Conservation (phyloP, 2,113 vertebrate species). For the Colinus virginianus region DNA sequence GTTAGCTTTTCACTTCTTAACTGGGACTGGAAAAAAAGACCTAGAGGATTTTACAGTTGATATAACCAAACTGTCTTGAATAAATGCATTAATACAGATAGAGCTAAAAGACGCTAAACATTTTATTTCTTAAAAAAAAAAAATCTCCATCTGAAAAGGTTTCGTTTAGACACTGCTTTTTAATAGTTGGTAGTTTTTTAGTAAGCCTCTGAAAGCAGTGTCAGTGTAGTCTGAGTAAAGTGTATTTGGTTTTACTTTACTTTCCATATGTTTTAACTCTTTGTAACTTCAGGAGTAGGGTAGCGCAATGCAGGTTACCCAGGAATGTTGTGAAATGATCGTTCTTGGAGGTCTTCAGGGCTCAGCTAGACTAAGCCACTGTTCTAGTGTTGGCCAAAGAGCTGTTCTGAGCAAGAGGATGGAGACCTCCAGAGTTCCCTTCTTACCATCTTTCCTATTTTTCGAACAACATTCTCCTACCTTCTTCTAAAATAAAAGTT, state of each 20-base stretch:
- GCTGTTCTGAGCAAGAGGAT: neutral
- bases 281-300: neutral
- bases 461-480: neutral
- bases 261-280: constrained; percentile 62
- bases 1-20: constrained; percentile 72
- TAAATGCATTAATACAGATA: constrained; percentile 77
- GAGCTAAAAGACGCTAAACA: constrained; percentile 71
- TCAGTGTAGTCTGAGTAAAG: constrained; percentile 18
- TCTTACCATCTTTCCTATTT: neutral
- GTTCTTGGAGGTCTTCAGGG: neutral
- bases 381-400: neutral
- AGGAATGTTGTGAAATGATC: neutral
- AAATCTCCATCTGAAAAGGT: constrained; percentile 64
- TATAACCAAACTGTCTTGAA: constrained; percentile 77
- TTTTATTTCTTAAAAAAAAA: constrained; percentile 60
- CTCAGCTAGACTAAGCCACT: neutral
- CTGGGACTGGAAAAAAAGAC: constrained; percentile 52
- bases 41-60: constrained; percentile 75
- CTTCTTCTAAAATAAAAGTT: neutral
- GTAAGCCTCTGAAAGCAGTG: constrained; percentile 67
- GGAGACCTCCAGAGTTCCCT: neutral
- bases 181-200: constrained; percentile 71
- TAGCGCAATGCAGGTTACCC: neutral
- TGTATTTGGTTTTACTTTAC: constrained; percentile 48
- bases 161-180: constrained; percentile 66